A percentile compares a stretch with the other conserved stretches of the same genome.
Evolutionary conservation across 1,140 invertebrate species (phyloP).

Genomic region (Papilio glaucus): DNA sequence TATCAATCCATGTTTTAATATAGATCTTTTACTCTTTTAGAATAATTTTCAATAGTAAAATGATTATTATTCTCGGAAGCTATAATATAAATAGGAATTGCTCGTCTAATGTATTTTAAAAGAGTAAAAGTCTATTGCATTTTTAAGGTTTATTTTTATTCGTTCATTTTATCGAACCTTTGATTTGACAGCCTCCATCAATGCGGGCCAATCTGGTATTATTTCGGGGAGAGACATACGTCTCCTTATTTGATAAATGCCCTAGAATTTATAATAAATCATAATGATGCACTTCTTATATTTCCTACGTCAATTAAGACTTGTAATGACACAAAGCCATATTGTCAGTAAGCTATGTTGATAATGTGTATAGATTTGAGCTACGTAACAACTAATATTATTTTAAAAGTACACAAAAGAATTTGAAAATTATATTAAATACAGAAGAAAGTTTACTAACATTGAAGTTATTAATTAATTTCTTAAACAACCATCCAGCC

Average conservation of each 20-base stretch:
- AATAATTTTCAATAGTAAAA: conserved; percentile 39
- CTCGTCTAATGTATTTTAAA: conserved; percentile 51
- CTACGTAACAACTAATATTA: conserved; percentile 4
- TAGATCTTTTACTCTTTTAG: conserved; percentile 56
- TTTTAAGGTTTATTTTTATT: conserved; percentile 64
- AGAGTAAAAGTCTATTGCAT: conserved; percentile 53
- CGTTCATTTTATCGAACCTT: conserved; percentile 85
- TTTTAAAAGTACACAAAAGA: neutral
- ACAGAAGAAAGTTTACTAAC: conserved; percentile 49
- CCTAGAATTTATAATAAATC: conserved; percentile 82
- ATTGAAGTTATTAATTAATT: conserved; percentile 48
- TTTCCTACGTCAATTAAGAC: conserved; percentile 34
- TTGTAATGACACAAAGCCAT: conserved; percentile 50
- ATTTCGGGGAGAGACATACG: conserved; percentile 85
- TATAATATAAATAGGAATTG: neutral
- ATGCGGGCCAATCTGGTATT: conserved; percentile 86
- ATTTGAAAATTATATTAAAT: neutral
- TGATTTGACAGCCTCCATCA: conserved; percentile 84
- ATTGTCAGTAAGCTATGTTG: conserved; percentile 55
- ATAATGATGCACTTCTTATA: conserved; percentile 48
- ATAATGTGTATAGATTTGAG: conserved; percentile 13
- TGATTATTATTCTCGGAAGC: neutral
- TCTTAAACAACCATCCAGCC: conserved; percentile 60
- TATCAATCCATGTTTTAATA: conserved; percentile 72
- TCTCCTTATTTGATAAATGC: conserved; percentile 86